Conservation (phyloP, 1,140 invertebrate species). For the Pseudomyrmex cubaensis region DNA sequence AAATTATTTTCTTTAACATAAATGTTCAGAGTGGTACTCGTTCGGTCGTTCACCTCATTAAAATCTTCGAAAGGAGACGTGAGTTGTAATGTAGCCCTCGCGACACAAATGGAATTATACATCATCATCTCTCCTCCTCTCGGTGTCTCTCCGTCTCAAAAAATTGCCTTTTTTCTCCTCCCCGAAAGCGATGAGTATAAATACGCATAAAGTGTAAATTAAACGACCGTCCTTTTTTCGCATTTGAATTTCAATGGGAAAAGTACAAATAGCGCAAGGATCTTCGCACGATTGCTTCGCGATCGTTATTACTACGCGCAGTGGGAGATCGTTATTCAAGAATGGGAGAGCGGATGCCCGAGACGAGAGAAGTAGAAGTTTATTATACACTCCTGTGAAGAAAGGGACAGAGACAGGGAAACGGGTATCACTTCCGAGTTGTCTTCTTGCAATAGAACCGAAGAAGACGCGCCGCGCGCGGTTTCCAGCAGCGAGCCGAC, state of each 20-base stretch:
- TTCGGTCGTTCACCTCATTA: too few relatives aligned
- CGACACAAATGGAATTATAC: too few relatives aligned
- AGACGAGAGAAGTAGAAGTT: slow-evolving; percentile 26
- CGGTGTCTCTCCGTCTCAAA: too few relatives aligned
- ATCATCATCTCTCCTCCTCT: too few relatives aligned
- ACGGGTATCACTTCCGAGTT: slow-evolving; percentile 69
- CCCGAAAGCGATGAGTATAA: not conserved
- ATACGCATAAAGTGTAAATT: slow-evolving; percentile 31
- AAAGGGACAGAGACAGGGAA: slow-evolving; percentile 58
- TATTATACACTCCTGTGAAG: slow-evolving; percentile 47
- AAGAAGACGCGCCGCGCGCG: slow-evolving; percentile 23
- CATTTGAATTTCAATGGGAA: slow-evolving; percentile 44
- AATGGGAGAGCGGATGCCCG: slow-evolving; percentile 51
- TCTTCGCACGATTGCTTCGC: slow-evolving; percentile 51
- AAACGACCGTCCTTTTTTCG: not conserved
- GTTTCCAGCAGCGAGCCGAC: slow-evolving; percentile 59
- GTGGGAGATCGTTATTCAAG: slow-evolving; percentile 57
- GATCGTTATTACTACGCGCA: slow-evolving; percentile 55
- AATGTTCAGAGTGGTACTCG: too few relatives aligned
- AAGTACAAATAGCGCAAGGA: slow-evolving; percentile 42
- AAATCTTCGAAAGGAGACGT: too few relatives aligned
- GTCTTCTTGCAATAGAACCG: slow-evolving; percentile 35
- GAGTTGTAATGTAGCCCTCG: too few relatives aligned
- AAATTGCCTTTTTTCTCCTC: not conserved
- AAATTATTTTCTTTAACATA: too few relatives aligned